These are phyloP conservation scores for Heliconius eleuchia DNA, from an alignment of 1,140 invertebrate genomes.

Conservation along the genomic window DNA sequence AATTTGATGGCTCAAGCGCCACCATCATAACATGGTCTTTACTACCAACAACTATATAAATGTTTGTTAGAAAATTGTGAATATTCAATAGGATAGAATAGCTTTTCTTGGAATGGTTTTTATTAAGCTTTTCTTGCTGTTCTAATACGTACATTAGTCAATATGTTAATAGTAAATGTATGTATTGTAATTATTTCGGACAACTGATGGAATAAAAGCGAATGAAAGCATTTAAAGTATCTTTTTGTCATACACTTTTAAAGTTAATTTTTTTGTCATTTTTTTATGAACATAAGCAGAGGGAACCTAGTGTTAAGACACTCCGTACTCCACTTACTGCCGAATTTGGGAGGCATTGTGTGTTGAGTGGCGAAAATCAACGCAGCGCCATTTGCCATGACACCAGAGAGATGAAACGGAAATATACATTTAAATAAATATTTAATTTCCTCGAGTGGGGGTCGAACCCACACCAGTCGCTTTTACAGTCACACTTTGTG, in stretches of 20 bases:
- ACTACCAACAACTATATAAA: conserved; percentile 14
- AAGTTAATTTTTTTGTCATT: no score
- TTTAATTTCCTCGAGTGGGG: no score
- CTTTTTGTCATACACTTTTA: neutral
- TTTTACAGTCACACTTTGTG: no score
- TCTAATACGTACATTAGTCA: conserved; percentile 58
- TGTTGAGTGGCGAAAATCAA: no score
- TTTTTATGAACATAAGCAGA: no score
- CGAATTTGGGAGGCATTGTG: no score
- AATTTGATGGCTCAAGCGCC: conserved; percentile 64
- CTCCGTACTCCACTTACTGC: no score
- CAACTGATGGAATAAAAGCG: conserved; percentile 56
- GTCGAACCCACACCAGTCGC: no score
- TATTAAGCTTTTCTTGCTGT: conserved; percentile 51
- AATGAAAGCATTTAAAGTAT: conserved; percentile 26
- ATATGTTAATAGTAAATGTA: conserved; percentile 56
- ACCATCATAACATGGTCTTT: conserved; percentile 52
- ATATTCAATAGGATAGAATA: conserved; percentile 29
- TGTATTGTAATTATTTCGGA: conserved; percentile 70
- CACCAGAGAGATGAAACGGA: no score
- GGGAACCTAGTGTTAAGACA: no score
- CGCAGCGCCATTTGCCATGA: no score
- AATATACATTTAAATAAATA: no score
- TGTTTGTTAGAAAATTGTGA: conserved; percentile 12
- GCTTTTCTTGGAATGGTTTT: conserved; percentile 48